Percentiles rank a stretch among this genome's conserved stretches.
Conservation (phyloP, 2,888 invertebrate genomes). For the Andrena praecox region DNA sequence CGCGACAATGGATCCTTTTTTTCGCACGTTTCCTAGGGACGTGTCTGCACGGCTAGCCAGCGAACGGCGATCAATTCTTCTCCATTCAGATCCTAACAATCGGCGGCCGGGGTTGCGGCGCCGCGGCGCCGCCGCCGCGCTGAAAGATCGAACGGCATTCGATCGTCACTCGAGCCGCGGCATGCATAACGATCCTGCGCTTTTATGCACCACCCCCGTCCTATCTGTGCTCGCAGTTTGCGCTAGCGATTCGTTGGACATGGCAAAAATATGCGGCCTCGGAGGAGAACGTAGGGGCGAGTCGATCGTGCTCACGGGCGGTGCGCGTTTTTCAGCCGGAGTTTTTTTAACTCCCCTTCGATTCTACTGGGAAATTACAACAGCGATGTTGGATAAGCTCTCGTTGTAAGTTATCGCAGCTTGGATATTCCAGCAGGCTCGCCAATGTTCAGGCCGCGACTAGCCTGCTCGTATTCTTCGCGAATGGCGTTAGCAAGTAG, state of each 20-base stretch:
- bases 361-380: neutral
- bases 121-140: neutral
- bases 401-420: too few species aligned
- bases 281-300: neutral
- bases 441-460: too few species aligned
- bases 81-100: constrained; percentile 73
- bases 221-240: constrained; percentile 46
- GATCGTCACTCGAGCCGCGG: constrained; percentile 61
- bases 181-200: constrained; percentile 58
- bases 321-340: neutral
- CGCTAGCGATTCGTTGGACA: constrained; percentile 17
- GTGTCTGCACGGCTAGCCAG: constrained; percentile 34
- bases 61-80: constrained; percentile 73
- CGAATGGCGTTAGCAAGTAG: too few species aligned
- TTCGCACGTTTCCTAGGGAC: constrained; percentile 48
- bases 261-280: constrained; percentile 17
- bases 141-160: constrained; percentile 65
- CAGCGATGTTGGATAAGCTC: too few species aligned
- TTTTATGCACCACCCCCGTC: constrained; percentile 26
- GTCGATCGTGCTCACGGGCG: constrained; percentile 8
- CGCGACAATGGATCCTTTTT: constrained; percentile 69
- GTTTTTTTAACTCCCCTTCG: constrained; percentile 7
- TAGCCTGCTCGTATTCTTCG: too few species aligned
- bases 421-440: too few species aligned
- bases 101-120: constrained; percentile 45